A percentile compares a stretch with the other conserved stretches of the same genome.
Evolutionary conservation across 2,888 invertebrate genomes (phyloP).

Genomic region (Crocallis elinguaria): DNA sequence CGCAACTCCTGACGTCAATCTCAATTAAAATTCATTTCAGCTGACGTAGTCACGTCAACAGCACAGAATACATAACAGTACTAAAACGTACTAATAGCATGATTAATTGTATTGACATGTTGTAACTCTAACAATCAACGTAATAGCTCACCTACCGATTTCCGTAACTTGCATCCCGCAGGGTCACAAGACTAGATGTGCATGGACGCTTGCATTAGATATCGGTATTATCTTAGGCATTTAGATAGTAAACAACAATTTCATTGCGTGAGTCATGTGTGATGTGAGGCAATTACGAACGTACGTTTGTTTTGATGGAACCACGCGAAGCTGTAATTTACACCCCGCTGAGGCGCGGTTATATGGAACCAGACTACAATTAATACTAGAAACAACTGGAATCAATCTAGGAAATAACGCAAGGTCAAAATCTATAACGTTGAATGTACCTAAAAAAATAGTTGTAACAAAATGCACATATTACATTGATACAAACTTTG

Average conservation of each 20-base stretch:
- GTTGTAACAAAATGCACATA: not conserved
- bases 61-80: conserved; percentile 6
- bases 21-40: conserved; percentile 34
- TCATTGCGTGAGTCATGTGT: conserved; percentile 34
- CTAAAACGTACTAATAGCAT: not conserved
- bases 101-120: conserved; percentile 8
- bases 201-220: conserved; percentile 13
- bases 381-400: conserved; percentile 13
- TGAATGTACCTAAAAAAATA: not conserved
- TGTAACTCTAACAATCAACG: not conserved
- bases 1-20: conserved; percentile 25
- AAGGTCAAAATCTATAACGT: not conserved
- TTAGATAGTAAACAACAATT: conserved; percentile 37
- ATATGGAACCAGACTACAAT: conserved; percentile 8
- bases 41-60: conserved; percentile 21
- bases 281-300: conserved; percentile 30
- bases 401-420: conserved; percentile 10
- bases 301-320: conserved; percentile 32
- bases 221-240: conserved; percentile 27
- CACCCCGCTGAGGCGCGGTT: conserved; percentile 23
- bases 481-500: not conserved
- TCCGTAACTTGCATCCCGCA: not conserved
- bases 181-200: conserved; percentile 6
- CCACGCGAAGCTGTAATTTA: conserved; percentile 22
- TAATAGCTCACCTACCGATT: not conserved